Conservation (phyloP, 2,888 invertebrate genomes). For the Drosophila leonis region DNA sequence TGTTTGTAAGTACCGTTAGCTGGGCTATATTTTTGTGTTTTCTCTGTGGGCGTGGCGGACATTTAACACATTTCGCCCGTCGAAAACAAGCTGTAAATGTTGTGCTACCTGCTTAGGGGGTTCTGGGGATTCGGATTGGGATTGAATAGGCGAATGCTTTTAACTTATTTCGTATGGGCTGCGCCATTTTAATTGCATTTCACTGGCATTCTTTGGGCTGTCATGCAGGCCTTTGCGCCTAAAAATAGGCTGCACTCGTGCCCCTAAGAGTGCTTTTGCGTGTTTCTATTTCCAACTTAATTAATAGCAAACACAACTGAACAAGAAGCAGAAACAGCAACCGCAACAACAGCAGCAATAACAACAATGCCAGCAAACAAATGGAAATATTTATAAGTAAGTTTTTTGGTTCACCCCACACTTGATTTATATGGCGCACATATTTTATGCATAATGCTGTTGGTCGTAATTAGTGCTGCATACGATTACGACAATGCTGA, state of each 20-base stretch:
- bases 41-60: conserved; percentile 65
- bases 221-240: conserved; percentile 67
- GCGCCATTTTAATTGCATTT: conserved; percentile 78
- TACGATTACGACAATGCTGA: conserved; percentile 37
- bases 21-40: conserved; percentile 9
- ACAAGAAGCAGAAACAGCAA: conserved; percentile 22
- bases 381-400: conserved; percentile 56
- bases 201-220: conserved; percentile 51
- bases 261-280: conserved; percentile 76
- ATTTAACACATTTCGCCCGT: conserved; percentile 73
- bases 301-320: conserved; percentile 74
- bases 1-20: conserved; percentile 24
- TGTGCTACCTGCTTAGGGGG: conserved; percentile 41
- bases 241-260: conserved; percentile 69
- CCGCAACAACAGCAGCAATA: conserved; percentile 11
- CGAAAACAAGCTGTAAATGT: conserved; percentile 77
- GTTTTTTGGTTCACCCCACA: conserved; percentile 60
- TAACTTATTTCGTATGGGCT: conserved; percentile 54
- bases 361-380: conserved; percentile 20
- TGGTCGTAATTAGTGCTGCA: conserved; percentile 68
- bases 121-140: neutral
- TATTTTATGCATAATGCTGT: conserved; percentile 79
- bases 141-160: conserved; percentile 32
- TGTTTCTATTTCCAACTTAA: conserved; percentile 80
- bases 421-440: conserved; percentile 70